These are phyloP conservation scores for Syngnathus rostellatus DNA, from an alignment of 2,797 vertebrate genomes.

Conservation along the genomic window DNA sequence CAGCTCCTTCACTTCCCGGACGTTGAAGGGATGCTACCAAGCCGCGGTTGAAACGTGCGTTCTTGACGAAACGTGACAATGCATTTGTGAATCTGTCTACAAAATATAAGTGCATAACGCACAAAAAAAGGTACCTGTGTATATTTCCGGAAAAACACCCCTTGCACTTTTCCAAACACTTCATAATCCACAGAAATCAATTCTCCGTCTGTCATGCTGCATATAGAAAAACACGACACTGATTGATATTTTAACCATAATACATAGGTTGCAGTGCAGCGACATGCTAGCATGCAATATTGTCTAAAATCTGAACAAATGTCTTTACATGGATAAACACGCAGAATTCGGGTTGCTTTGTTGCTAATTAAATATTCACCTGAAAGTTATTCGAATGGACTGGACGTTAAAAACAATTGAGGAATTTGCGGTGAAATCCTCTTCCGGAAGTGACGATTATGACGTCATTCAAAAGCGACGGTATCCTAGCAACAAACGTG, in stretches of 20 bases:
- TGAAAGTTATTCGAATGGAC: not conserved
- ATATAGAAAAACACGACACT: slow-evolving; percentile 21
- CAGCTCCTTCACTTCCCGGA: no score
- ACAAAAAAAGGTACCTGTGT: slow-evolving; percentile 75
- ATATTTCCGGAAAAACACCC: slow-evolving; percentile 93
- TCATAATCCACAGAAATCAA: slow-evolving; percentile 87
- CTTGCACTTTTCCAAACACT: slow-evolving; percentile 85
- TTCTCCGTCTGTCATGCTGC: slow-evolving; percentile 70
- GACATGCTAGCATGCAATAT: not conserved
- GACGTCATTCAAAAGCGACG: not conserved
- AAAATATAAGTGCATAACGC: not conserved
- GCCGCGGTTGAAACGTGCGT: not conserved
- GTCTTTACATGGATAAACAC: not conserved
- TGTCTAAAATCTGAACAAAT: not conserved
- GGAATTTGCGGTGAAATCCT: not conserved
- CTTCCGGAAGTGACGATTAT: not conserved
- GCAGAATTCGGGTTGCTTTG: no score
- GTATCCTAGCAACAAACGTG: not conserved
- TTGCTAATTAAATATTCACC: not conserved
- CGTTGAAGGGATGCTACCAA: no score
- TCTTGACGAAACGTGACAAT: not conserved
- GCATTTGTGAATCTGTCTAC: not conserved
- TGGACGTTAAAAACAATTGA: not conserved
- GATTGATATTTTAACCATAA: not conserved
- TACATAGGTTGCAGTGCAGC: not conserved